phyloP scores from a whole-genome alignment of 1,140 invertebrate species.

The Drosophila ambigua region DNA sequence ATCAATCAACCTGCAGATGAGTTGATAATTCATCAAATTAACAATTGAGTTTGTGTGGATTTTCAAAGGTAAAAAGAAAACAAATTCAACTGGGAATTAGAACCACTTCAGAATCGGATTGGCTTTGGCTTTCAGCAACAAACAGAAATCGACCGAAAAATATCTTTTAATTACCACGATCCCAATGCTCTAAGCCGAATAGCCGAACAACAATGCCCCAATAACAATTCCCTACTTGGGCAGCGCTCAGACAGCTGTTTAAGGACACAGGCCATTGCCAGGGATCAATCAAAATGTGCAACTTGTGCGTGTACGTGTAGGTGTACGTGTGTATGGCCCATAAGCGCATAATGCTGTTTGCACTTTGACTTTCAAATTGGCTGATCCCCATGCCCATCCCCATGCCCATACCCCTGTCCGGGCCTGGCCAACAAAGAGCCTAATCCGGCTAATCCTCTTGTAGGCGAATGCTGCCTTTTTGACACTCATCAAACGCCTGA shows the following conservation, averaged over 20 bases:
- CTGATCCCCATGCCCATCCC: slow-evolving; percentile 55
- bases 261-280: slow-evolving; percentile 17
- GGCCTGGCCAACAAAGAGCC: slow-evolving; percentile 44
- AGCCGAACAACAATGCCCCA: slow-evolving; percentile 34
- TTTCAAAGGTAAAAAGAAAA: background rate
- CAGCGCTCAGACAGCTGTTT: slow-evolving; percentile 55
- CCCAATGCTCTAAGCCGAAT: background rate
- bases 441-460: slow-evolving; percentile 76
- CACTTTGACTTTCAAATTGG: slow-evolving; percentile 77
- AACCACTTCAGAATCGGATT: slow-evolving; percentile 46
- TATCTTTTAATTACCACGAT: slow-evolving; percentile 69
- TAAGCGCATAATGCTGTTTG: slow-evolving; percentile 72
- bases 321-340: slow-evolving; percentile 33
- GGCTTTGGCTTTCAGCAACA: slow-evolving; percentile 61
- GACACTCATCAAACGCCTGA: slow-evolving; percentile 75
- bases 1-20: background rate
- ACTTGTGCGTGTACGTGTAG: slow-evolving; percentile 18
- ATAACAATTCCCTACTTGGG: slow-evolving; percentile 36
- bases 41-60: slow-evolving; percentile 10
- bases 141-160: slow-evolving; percentile 35
- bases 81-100: slow-evolving; percentile 21
- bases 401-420: background rate
- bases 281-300: slow-evolving; percentile 60
- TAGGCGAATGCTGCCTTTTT: slow-evolving; percentile 66
- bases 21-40: slow-evolving; percentile 8